phyloP scores from a whole-genome alignment of 1,140 invertebrate species.

The Mesaphorura yosii region DNA sequence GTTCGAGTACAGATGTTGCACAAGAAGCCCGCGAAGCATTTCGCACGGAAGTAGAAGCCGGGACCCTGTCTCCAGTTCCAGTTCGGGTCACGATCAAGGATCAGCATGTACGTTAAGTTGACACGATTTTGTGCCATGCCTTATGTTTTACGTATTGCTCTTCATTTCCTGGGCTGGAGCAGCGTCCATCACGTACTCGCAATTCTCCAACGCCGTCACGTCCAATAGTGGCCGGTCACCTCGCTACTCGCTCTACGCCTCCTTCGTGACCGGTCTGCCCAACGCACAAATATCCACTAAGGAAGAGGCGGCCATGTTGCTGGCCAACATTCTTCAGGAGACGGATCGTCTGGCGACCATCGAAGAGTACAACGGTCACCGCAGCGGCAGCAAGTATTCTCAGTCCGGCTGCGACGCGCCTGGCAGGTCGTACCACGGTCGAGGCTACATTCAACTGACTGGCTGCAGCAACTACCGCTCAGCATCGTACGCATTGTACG shows the following conservation, averaged over 20 bases:
- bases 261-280: conserved; percentile 1
- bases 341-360: conserved; percentile 21
- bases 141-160: no score
- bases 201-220: conserved; percentile 17
- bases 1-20: no score
- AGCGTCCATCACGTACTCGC: no score
- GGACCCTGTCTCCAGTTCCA: no score
- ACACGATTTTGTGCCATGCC: no score
- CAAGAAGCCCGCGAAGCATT: no score
- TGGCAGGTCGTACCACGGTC: conserved; percentile 21
- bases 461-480: conserved; percentile 23
- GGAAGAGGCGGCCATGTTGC: conserved; percentile 25
- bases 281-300: conserved; percentile 11
- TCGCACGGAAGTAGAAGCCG: no score
- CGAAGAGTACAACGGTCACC: conserved; percentile 21
- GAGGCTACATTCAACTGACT: conserved; percentile 26
- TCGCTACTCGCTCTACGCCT: conserved; percentile 8
- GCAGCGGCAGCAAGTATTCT: conserved; percentile 3
- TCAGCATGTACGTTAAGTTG: no score
- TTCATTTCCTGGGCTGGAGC: no score
- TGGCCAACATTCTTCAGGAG: conserved; percentile 21
- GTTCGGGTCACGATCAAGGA: no score
- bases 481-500: conserved; percentile 17
- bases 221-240: conserved; percentile 13
- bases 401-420: conserved; percentile 21